Evolutionary conservation across 2,113 vertebrate genomes (phyloP).

Genomic region (Propithecus coquereli): DNA sequence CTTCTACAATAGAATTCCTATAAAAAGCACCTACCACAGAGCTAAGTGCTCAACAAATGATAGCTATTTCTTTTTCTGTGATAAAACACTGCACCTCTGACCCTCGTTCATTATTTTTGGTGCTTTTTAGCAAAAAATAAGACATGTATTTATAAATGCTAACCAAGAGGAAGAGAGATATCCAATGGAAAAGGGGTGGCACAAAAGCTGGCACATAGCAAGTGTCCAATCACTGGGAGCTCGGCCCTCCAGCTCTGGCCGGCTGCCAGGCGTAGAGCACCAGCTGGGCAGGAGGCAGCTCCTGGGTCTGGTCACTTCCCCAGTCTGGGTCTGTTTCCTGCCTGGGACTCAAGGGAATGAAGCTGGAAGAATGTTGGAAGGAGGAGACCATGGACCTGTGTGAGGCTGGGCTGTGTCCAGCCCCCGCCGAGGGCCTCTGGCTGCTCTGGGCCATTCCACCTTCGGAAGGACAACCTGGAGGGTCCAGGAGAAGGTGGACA

Average conservation of each 20-base stretch:
- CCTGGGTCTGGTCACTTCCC: not conserved
- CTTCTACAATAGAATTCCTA: not conserved
- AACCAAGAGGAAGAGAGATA: not conserved
- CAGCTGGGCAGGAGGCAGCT: not conserved
- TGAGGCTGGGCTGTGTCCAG: not conserved
- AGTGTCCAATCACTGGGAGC: not conserved
- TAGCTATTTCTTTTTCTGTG: not conserved
- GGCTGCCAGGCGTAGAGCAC: too few relatives aligned
- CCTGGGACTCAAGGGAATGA: not conserved
- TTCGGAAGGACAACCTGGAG: not conserved
- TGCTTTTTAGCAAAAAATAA: not conserved
- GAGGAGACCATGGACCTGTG: not conserved
- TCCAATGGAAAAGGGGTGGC: not conserved
- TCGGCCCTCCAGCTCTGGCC: not conserved
- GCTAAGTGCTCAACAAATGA: not conserved
- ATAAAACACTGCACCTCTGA: not conserved
- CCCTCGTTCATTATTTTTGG: not conserved
- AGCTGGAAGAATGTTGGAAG: not conserved
- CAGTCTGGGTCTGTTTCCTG: not conserved
- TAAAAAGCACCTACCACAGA: not conserved
- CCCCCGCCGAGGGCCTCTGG: not conserved
- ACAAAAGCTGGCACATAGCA: not conserved
- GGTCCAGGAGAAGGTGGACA: not conserved
- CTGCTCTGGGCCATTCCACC: not conserved
- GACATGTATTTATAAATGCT: not conserved